phyloP scores from a whole-genome alignment of 2,888 invertebrate genomes.

The Agrenia bidenticulata region DNA sequence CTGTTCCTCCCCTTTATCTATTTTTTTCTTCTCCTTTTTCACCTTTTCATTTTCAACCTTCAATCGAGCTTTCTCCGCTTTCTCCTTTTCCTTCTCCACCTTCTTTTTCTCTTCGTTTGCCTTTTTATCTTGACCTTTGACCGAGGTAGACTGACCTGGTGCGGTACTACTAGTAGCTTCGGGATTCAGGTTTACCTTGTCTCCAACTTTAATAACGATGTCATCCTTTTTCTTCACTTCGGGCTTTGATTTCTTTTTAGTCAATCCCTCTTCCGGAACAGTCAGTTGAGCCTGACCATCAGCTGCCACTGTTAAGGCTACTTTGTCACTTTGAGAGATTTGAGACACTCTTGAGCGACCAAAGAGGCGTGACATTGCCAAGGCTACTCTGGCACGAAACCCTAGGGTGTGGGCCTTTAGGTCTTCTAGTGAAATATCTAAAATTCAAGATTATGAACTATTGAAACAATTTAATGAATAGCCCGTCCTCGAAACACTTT shows the following conservation, averaged over 20 bases:
- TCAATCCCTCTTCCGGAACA: slow-evolving; percentile 6
- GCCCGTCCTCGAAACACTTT: too few relatives aligned
- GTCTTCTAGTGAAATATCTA: slow-evolving; percentile 51
- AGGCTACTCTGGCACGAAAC: slow-evolving; percentile 40
- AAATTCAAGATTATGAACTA: slow-evolving; percentile 19
- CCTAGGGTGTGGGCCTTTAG: slow-evolving; percentile 48
- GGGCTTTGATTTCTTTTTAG: slow-evolving; percentile 2
- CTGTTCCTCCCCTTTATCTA: slow-evolving; percentile 13
- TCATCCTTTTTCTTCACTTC: slow-evolving; percentile 8
- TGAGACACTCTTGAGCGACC: slow-evolving; percentile 39
- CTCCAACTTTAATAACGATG: slow-evolving; percentile 23
- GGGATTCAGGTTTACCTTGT: slow-evolving; percentile 10
- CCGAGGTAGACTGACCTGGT: neutral
- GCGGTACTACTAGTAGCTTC: neutral
- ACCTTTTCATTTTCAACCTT: slow-evolving; percentile 19
- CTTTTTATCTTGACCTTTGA: slow-evolving; percentile 14
- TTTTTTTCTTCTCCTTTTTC: slow-evolving; percentile 18
- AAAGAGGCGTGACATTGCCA: slow-evolving; percentile 44
- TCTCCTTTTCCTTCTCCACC: slow-evolving; percentile 25
- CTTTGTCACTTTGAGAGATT: slow-evolving; percentile 25
- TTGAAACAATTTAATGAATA: neutral
- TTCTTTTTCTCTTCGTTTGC: slow-evolving; percentile 19
- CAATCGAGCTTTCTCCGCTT: slow-evolving; percentile 17
- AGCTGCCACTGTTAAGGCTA: slow-evolving; percentile 15
- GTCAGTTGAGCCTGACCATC: slow-evolving; percentile 1